A percentile compares a stretch with the other conserved stretches of the same genome.
These are phyloP conservation scores for Synodontis membranacea DNA, from an alignment of 2,113 vertebrate species.

Conservation along the genomic window DNA sequence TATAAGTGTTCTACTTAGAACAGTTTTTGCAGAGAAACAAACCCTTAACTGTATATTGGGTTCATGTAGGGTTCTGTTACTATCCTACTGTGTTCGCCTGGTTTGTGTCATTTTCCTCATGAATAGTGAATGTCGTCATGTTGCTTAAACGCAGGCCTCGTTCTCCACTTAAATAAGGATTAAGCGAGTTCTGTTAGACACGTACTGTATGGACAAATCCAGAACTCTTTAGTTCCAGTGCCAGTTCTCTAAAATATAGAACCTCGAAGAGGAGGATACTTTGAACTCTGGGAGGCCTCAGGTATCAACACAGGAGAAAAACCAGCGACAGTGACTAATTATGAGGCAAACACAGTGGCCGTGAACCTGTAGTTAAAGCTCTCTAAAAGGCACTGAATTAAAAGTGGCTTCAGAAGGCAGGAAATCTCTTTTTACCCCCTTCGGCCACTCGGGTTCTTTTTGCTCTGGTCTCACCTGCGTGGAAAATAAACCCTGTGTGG, in stretches of 20 bases:
- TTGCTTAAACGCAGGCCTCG: neutral
- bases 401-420: slow-evolving; percentile 69
- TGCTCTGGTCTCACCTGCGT: slow-evolving; percentile 1
- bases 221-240: neutral
- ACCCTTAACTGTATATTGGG: neutral
- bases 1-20: neutral
- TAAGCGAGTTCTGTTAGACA: neutral
- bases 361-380: slow-evolving; percentile 71
- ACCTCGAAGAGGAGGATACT: neutral
- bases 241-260: neutral
- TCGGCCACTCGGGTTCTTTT: slow-evolving; percentile 36
- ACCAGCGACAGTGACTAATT: slow-evolving; percentile 78
- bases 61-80: neutral
- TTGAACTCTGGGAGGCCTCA: slow-evolving; percentile 56
- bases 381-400: slow-evolving; percentile 74
- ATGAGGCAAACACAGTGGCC: slow-evolving; percentile 69
- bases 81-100: neutral
- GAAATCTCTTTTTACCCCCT: slow-evolving; percentile 70
- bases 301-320: slow-evolving; percentile 72
- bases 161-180: neutral
- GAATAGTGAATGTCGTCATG: neutral
- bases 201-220: neutral
- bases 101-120: neutral
- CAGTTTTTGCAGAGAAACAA: neutral
- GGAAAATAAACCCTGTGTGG: neutral